phyloP scores from a whole-genome alignment of 2,797 vertebrate species.

The Yasuhikotakia modesta region DNA sequence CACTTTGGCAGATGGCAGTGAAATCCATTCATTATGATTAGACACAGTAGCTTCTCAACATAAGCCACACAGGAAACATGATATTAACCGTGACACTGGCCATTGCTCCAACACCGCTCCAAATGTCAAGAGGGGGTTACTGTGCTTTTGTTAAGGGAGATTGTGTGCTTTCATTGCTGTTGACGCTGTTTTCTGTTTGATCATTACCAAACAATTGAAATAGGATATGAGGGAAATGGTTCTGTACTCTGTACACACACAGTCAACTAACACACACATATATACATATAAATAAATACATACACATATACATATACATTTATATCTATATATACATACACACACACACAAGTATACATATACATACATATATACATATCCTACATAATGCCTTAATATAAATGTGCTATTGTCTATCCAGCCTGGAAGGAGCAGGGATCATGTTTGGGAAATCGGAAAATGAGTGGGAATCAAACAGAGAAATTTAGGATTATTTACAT shows the following conservation, averaged over 20 bases:
- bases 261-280: conserved; percentile 15
- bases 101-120: conserved; percentile 31
- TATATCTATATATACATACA: too few species aligned
- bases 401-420: background rate
- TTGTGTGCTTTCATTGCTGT: background rate
- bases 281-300: too few species aligned
- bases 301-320: too few species aligned
- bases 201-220: conserved; percentile 5
- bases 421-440: background rate
- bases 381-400: background rate
- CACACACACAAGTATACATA: background rate
- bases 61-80: conserved; percentile 48
- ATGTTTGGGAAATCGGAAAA: background rate
- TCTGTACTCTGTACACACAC: background rate
- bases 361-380: background rate
- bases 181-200: conserved; percentile 3
- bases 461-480: background rate
- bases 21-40: conserved; percentile 48
- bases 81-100: conserved; percentile 39
- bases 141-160: conserved; percentile 16
- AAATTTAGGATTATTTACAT: conserved; percentile 10
- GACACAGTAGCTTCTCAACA: conserved; percentile 35
- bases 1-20: conserved; percentile 53
- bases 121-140: conserved; percentile 49
- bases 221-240: background rate